A percentile compares a stretch with the other conserved stretches of the same genome.
Conservation (phyloP, 2,797 vertebrate species). For the Leucoraja ocellata region DNA sequence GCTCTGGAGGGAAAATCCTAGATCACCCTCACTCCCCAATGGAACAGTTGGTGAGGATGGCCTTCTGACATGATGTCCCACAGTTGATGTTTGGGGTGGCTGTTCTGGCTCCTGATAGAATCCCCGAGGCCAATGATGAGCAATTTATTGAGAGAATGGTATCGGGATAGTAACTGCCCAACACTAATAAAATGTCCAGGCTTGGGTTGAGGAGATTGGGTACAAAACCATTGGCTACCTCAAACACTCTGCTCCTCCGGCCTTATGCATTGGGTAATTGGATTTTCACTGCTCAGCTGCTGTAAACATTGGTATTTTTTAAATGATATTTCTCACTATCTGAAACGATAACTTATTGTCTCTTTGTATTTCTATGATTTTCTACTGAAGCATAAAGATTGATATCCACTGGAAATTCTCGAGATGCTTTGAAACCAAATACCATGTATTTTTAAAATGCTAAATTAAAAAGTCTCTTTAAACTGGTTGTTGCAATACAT, state of each 20-base stretch:
- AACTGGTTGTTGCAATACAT: not conserved
- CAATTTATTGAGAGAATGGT: too few relatives aligned
- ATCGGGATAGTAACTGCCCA: too few relatives aligned
- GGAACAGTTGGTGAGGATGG: not conserved
- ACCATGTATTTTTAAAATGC: not conserved
- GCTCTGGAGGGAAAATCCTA: not conserved
- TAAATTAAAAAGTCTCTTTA: not conserved
- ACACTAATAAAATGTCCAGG: too few relatives aligned
- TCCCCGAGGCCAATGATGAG: too few relatives aligned
- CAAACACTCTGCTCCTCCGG: too few relatives aligned
- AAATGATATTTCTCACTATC: not conserved
- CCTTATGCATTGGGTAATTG: not conserved
- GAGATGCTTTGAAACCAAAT: not conserved
- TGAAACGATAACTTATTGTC: not conserved
- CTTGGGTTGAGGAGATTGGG: too few relatives aligned
- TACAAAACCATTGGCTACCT: too few relatives aligned
- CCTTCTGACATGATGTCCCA: not conserved
- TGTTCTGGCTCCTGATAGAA: too few relatives aligned
- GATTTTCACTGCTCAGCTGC: not conserved
- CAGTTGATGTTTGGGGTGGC: too few relatives aligned
- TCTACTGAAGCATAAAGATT: too few relatives aligned
- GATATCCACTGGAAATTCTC: not conserved
- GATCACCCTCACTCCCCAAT: not conserved
- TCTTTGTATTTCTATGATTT: not conserved
- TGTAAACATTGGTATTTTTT: not conserved